Percentiles rank a stretch among this genome's conserved stretches.
phyloP scores from a whole-genome alignment of 2,797 vertebrate genomes.

The Gymnopithys bicolor region DNA sequence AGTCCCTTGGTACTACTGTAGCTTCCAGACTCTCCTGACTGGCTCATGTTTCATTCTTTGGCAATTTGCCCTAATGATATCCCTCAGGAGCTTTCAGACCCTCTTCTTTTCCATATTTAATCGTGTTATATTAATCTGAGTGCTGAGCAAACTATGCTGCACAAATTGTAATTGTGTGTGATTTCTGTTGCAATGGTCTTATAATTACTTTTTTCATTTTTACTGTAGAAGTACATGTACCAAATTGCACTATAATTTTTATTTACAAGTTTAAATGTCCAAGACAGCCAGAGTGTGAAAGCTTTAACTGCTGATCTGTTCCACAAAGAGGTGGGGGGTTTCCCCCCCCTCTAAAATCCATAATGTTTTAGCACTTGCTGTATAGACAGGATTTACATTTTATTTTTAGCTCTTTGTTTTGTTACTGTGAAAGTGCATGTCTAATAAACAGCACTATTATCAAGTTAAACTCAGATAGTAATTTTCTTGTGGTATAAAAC shows the following conservation, averaged over 20 bases:
- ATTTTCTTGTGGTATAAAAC: background rate
- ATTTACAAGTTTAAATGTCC: slow-evolving; percentile 6
- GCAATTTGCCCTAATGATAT: slow-evolving; percentile 99
- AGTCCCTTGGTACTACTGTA: slow-evolving; percentile 87
- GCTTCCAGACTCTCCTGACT: slow-evolving; percentile 93
- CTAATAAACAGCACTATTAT: background rate
- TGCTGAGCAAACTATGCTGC: slow-evolving; percentile 80
- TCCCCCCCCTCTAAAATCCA: background rate
- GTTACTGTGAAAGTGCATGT: background rate
- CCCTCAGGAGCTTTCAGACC: slow-evolving; percentile 94
- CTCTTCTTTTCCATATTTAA: slow-evolving; percentile 94
- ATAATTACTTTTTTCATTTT: background rate
- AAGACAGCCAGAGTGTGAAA: background rate
- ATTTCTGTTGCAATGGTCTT: background rate
- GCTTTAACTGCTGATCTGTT: background rate
- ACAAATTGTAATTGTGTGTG: slow-evolving; percentile 39
- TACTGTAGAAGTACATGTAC: background rate
- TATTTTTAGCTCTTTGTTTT: background rate
- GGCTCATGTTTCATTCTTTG: slow-evolving; percentile 99
- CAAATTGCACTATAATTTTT: slow-evolving; percentile 21
- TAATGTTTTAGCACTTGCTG: background rate
- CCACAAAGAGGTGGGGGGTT: background rate
- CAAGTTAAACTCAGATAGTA: background rate
- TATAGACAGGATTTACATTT: background rate
- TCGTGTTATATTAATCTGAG: slow-evolving; percentile 93